A percentile compares a stretch with the other conserved stretches of the same genome.
Evolutionary conservation across 2,113 vertebrate species (phyloP).

Genomic region (Vulpes ferrilata): DNA sequence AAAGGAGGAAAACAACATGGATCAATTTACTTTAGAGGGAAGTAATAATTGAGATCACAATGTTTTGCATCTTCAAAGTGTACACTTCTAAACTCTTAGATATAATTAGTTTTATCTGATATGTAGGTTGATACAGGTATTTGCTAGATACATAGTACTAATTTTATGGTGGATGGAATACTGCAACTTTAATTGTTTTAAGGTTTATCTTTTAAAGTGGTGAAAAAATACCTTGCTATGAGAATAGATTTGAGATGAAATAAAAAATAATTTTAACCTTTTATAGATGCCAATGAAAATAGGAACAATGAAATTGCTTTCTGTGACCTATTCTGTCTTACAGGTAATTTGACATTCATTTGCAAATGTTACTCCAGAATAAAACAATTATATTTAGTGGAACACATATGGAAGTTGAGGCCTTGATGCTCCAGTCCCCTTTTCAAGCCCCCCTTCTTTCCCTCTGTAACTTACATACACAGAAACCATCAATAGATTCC

Average conservation of each 20-base stretch:
- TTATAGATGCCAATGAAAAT: conserved; percentile 85
- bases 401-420: conserved; percentile 50
- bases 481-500: conserved; percentile 82
- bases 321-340: conserved; percentile 76
- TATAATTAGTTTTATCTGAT: not conserved
- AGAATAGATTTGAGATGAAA: conserved; percentile 76
- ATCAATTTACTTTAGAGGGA: not conserved
- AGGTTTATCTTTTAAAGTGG: conserved; percentile 64
- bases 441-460: not conserved
- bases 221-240: conserved; percentile 77
- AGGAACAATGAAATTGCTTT: conserved; percentile 82
- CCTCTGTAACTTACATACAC: not conserved
- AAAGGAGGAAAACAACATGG: not conserved
- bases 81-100: not conserved
- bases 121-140: conserved; percentile 34
- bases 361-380: conserved; percentile 86
- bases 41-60: not conserved
- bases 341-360: conserved; percentile 79
- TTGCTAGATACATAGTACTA: not conserved
- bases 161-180: conserved; percentile 30
- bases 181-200: not conserved
- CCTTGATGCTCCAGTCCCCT: not conserved
- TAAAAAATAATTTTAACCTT: conserved; percentile 81
- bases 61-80: conserved; percentile 5
- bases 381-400: conserved; percentile 84